Evolutionary conservation across 2,113 vertebrate genomes (phyloP), one percentile per base, ranked within the genome.

Genomic region (Ailurus styani): DNA sequence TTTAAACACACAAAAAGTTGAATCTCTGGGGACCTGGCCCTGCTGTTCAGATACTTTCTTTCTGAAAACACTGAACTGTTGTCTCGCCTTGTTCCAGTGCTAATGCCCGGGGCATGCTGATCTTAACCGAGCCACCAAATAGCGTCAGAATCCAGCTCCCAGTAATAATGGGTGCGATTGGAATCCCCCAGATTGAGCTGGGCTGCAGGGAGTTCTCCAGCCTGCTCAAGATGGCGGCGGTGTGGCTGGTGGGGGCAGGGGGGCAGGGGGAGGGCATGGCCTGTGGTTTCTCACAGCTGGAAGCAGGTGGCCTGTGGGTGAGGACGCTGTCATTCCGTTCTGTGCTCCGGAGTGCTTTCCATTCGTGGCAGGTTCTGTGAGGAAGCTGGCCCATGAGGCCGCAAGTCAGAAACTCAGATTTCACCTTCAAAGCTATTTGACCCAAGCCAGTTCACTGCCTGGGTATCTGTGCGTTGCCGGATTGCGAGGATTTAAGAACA

Each of bases 211-310:
- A 6, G 9, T 0, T 12, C 17, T 34, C 2, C 2, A 2, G 6
- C 31, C 15, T 8, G 3, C 68, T 40, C 3, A 2, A 4, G 52
- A 15, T 9, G 15, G 27, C 1, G 3, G 37, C 0, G 4, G 1
- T 18, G 90, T 60, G 34, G 4, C 29, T 29, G 40, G 14, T 18
- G 2, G 10, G 50, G 31, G 23, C 0, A 1, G 52, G 66, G 57
- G 2, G 37, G 47, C 7, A 47, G 4, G 3, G 2, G 37, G 47
- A 10, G 55, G 4, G 3, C 0, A 0, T 0, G 7, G 72, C 15
- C 37, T 7, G 18, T 23, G 11, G 37, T 23, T 45, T 37, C 75
- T 87, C 85, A 31, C 25, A 12, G 23, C 55, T 64, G 83, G 90
- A n/a, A 40, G 37, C 87, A 50, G 77, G 68, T 42, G 84, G 54